phyloP scores from a whole-genome alignment of 2,113 vertebrate genomes.

The Hyaena hyaena region DNA sequence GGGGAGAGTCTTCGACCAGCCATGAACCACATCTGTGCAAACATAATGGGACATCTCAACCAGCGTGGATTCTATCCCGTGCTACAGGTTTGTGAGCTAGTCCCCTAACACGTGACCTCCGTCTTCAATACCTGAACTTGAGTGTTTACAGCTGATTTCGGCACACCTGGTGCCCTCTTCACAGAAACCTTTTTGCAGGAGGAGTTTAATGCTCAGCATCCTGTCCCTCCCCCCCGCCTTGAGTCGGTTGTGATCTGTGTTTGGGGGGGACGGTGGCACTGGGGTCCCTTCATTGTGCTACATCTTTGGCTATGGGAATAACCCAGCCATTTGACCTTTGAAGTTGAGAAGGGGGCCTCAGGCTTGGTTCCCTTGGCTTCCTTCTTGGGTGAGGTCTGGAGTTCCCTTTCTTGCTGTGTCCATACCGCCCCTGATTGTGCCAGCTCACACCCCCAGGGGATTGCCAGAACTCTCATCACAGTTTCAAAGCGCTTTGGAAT shows the following conservation, averaged over 20 bases:
- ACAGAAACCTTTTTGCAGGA: background rate
- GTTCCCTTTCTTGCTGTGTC: background rate
- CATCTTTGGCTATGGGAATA: background rate
- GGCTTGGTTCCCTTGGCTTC: background rate
- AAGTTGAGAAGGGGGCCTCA: background rate
- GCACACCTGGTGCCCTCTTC: background rate
- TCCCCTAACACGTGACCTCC: accelerated
- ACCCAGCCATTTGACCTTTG: background rate
- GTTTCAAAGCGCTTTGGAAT: background rate
- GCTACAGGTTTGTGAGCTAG: conserved; percentile 90
- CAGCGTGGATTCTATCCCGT: conserved; percentile 96
- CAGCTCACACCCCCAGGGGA: background rate
- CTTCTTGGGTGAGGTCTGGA: background rate
- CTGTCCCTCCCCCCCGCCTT: background rate
- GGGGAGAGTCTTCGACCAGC: conserved; percentile 94
- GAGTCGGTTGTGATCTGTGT: background rate
- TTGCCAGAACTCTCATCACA: background rate
- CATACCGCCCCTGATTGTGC: background rate
- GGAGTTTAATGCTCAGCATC: background rate
- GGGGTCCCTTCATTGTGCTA: background rate
- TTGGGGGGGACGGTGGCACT: background rate
- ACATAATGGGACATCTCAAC: conserved; percentile 99
- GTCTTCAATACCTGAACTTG: background rate
- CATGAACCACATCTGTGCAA: conserved; percentile 97
- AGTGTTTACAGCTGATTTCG: background rate